Base-by-base conservation (phyloP, 2,113 vertebrate genomes). In the Gracilinanus agilis region DNA sequence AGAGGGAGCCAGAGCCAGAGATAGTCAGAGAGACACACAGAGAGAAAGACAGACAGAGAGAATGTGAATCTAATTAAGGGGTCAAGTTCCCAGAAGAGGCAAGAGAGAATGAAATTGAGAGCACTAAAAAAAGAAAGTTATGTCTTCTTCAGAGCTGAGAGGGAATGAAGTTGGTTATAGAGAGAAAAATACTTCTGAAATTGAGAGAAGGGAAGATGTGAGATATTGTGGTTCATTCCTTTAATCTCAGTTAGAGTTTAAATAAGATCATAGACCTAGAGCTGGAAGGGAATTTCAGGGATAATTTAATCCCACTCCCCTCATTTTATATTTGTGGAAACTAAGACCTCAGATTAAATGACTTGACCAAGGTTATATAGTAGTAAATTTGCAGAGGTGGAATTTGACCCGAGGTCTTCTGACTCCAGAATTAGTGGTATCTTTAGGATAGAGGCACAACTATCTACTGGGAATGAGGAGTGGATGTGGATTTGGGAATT, bases 231-330 rank as follows among this genome's bases (percentile, higher is more conserved):
- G 56, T 27, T 67, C 2, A 67, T 67, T 4, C 27, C 27, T 10
- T 58, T 58, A 58, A 92, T 93, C 40, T 93, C 89, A 34, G 53
- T 89, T 90, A 91, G 89, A 23, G 25, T 55, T n/a, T 53, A 92
- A 89, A 75, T 54, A 90, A 95, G 90, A 25, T 88, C 55, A 54
- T 44, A 25, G 90, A 23, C 16, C n/a, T 7, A 24, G 90, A 88
- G 53, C 40, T 88, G 91, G 89, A 23, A n/a, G 29, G 83, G 23
- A 53, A n/a, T 58, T 25, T 58, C 24, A 58, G 25, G 56, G 7
- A 58, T 58, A 1, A 58, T 27, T 27, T 58, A 58, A 25, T 58
- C 29, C 58, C 34, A 12, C 58, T 67, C 58, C 58, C 58, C 29
- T 67, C 58, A 34, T 29, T 67, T 67, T 58, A 58, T 9, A 27